These are phyloP conservation scores for Thripadectes ignobilis DNA, from an alignment of 2,797 vertebrate species.

Conservation along the genomic window DNA sequence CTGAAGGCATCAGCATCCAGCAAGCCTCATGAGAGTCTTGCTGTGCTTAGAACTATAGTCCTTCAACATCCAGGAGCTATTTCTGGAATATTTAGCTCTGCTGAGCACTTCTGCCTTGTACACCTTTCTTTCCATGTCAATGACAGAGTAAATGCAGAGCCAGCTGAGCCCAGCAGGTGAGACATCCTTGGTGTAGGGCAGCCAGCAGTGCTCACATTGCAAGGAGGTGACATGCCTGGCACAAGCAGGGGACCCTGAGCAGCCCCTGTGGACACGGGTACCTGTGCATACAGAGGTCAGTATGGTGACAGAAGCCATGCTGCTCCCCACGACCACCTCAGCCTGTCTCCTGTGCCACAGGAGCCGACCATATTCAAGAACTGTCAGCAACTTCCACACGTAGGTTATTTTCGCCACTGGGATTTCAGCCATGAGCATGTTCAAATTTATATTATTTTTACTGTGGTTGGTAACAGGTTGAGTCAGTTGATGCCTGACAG, in stretches of 20 bases:
- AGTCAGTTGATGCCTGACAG: background rate
- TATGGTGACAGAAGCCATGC: background rate
- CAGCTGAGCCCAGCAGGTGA: background rate
- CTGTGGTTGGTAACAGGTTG: background rate
- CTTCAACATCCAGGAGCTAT: background rate
- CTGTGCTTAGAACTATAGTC: background rate
- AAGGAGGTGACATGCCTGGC: fast-evolving
- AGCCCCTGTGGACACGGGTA: background rate
- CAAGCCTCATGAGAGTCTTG: background rate
- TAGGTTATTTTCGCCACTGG: fast-evolving
- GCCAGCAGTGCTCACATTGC: fast-evolving
- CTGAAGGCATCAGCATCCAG: background rate
- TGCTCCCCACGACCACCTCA: background rate
- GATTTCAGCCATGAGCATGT: background rate
- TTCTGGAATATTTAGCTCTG: background rate
- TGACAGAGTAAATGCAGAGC: background rate
- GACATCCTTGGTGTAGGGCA: background rate
- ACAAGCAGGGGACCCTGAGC: fast-evolving
- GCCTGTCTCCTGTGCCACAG: background rate
- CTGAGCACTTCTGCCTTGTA: background rate
- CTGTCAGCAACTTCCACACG: fast-evolving
- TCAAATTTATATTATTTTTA: background rate
- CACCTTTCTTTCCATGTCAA: background rate
- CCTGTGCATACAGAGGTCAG: background rate
- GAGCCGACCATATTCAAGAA: fast-evolving